A percentile compares a stretch with the other conserved stretches of the same genome.
Conservation (phyloP, 2,113 vertebrate species). For the Mesitornis unicolor region DNA sequence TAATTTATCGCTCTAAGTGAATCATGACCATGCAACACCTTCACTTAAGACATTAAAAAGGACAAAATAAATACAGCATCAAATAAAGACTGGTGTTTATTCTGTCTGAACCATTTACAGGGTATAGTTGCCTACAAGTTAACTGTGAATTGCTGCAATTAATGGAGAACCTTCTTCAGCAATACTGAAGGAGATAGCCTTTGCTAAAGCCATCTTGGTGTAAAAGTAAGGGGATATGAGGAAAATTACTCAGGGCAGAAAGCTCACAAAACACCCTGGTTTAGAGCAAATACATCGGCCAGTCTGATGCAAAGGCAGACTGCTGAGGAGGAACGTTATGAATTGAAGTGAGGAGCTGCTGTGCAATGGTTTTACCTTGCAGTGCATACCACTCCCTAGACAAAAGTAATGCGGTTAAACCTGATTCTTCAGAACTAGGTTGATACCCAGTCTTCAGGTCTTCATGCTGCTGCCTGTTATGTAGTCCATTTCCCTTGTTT, state of each 20-base stretch:
- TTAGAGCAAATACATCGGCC: background rate
- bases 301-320: background rate
- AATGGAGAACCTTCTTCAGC: background rate
- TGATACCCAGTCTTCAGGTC: background rate
- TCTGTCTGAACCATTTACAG: background rate
- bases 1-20: background rate
- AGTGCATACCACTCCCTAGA: background rate
- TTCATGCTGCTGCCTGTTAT: background rate
- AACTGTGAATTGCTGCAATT: background rate
- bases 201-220: background rate
- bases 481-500: background rate
- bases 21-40: background rate
- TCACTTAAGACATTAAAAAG: background rate
- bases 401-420: background rate
- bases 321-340: background rate
- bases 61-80: background rate
- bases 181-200: background rate
- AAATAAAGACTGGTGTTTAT: background rate
- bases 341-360: background rate
- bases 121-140: background rate
- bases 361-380: background rate
- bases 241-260: background rate
- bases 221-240: background rate
- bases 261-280: background rate
- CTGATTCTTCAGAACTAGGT: background rate